phyloP scores from a whole-genome alignment of 2,888 invertebrate species.

The Melinaea menophilus region DNA sequence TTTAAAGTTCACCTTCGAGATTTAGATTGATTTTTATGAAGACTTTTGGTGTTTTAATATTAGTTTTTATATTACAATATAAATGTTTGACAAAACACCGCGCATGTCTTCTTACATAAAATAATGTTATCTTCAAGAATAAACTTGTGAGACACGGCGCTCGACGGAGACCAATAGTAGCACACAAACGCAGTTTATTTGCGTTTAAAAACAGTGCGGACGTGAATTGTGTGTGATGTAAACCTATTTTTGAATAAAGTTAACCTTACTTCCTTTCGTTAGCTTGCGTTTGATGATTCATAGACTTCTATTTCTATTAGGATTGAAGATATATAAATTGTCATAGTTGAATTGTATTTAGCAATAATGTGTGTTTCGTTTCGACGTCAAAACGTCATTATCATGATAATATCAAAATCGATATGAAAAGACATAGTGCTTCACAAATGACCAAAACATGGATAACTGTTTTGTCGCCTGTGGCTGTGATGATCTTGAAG shows the following conservation, averaged over 20 bases:
- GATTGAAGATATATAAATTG: conserved; percentile 9
- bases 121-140: conserved; percentile 21
- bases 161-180: conserved; percentile 4
- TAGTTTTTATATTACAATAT: conserved; percentile 19
- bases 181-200: conserved; percentile 56
- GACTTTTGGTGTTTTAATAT: conserved; percentile 3
- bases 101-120: conserved; percentile 22
- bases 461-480: conserved; percentile 71
- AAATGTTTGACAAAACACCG: conserved; percentile 10
- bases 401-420: conserved; percentile 43
- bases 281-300: conserved; percentile 43
- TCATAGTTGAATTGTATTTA: conserved; percentile 12
- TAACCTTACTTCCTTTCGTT: conserved; percentile 61
- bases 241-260: conserved; percentile 59
- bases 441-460: conserved; percentile 58
- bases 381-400: conserved; percentile 11
- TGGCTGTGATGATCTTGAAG: conserved; percentile 66
- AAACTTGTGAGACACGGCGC: conserved; percentile 21
- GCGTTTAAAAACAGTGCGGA: conserved; percentile 46
- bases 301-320: conserved; percentile 19
- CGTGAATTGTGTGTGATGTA: conserved; percentile 41
- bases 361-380: conserved; percentile 13
- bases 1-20: conserved; percentile 41
- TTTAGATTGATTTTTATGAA: not conserved
- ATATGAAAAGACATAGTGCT: conserved; percentile 49